These are phyloP conservation scores for Iphiclides podalirius DNA, from an alignment of 2,888 invertebrate species.

Conservation along the genomic window DNA sequence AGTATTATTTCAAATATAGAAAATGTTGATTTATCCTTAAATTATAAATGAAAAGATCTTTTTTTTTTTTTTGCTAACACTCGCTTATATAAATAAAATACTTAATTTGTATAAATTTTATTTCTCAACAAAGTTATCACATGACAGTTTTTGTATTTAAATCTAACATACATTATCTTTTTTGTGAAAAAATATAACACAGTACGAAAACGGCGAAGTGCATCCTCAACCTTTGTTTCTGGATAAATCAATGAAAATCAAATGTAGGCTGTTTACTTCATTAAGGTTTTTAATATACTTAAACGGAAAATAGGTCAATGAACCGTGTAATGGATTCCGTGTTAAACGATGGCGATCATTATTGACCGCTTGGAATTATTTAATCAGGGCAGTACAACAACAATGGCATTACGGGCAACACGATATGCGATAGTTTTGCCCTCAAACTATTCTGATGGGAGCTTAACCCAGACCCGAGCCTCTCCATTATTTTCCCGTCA, in stretches of 20 bases:
- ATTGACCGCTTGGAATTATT: slow-evolving; percentile 53
- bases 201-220: too few species aligned
- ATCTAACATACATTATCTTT: too few species aligned
- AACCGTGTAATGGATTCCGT: slow-evolving; percentile 13
- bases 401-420: slow-evolving; percentile 49
- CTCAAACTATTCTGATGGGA: slow-evolving; percentile 51
- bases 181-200: too few species aligned
- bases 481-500: slow-evolving; percentile 74
- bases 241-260: slow-evolving; percentile 12
- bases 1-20: too few species aligned
- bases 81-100: too few species aligned
- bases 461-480: slow-evolving; percentile 46
- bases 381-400: slow-evolving; percentile 40
- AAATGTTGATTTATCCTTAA: too few species aligned
- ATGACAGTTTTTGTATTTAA: too few species aligned
- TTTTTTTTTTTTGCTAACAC: too few species aligned
- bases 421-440: slow-evolving; percentile 50
- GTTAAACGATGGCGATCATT: slow-evolving; percentile 27
- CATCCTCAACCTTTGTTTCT: slow-evolving; percentile 1
- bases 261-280: slow-evolving; percentile 1
- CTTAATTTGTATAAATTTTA: too few species aligned
- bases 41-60: too few species aligned
- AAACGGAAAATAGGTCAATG: background rate
- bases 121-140: too few species aligned
- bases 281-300: background rate